phyloP scores from a whole-genome alignment of 2,888 invertebrate species.

The Tipula lateralis region DNA sequence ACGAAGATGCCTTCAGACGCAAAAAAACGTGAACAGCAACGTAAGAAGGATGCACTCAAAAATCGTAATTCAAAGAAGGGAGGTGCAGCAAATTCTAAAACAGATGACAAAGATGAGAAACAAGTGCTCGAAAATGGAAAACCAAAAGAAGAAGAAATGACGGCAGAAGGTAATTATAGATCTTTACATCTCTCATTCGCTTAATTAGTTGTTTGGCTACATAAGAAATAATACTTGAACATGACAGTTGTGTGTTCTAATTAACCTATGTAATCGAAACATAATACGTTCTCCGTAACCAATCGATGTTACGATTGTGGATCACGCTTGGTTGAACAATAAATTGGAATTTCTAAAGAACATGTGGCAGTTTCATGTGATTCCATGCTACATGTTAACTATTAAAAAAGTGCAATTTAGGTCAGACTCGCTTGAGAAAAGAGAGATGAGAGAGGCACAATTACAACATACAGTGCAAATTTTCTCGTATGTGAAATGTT shows the following conservation, averaged over 20 bases:
- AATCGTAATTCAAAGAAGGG: slow-evolving; percentile 57
- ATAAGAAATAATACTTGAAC: background rate
- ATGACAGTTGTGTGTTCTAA: background rate
- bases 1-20: slow-evolving; percentile 96
- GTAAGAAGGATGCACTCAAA: slow-evolving; percentile 92
- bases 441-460: background rate
- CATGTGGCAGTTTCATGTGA: background rate
- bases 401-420: background rate
- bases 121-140: slow-evolving; percentile 61
- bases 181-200: slow-evolving; percentile 26
- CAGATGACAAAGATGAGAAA: slow-evolving; percentile 57
- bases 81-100: slow-evolving; percentile 50
- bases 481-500: background rate
- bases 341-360: background rate
- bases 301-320: background rate
- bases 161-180: slow-evolving; percentile 42
- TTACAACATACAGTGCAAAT: background rate
- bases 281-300: background rate
- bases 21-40: slow-evolving; percentile 95
- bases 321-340: background rate
- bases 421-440: background rate
- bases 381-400: background rate
- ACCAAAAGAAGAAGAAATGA: slow-evolving; percentile 50
- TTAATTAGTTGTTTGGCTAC: background rate
- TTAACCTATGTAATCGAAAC: background rate